Evolutionary conservation across 2,113 vertebrate species (phyloP), one percentile per base, ranked within the genome.

Genomic region (Silurus glanis): DNA sequence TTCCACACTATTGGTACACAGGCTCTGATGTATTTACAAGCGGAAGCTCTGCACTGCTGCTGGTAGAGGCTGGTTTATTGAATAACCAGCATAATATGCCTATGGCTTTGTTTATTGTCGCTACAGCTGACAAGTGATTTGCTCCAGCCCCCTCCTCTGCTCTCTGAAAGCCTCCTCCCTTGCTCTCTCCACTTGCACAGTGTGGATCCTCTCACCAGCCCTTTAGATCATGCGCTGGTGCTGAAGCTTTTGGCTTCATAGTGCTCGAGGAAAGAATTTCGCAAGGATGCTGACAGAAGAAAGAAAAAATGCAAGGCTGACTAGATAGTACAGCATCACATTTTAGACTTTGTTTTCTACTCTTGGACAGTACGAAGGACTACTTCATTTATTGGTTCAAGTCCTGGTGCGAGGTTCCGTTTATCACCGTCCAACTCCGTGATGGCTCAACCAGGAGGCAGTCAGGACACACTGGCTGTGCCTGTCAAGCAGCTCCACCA

Each of bases 391-490:
- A 55, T 56, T 59, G 58, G n/a, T 58, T 21, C 25, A 71, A 59
- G 28, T 67, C 19, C 51, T 76, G 72, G 59, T 67, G 14, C 23
- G 6, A 17, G 53, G 61, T 45, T 8, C n/a, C 0, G 37, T 21
- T 80, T 55, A 71, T 28, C 62, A 28, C 4, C 10, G 6, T 37
- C n/a, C 25, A 83, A 69, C 21, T 53, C 74, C 90, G 91, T 89
- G 84, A 96, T 96, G 96, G 95, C 95, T 93, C 93, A 96, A 90
- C 93, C 93, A 87, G 91, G 90, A 75, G 83, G 94, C 87, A 95
- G 92, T 90, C 92, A 92, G 0, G 95, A 95, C 88, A 94, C 91
- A 37, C 90, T 95, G 72, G 83, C 91, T 28, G 91, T 95, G 74
- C 92, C 95, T 47, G 93, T 94, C 83, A 93, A 92, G 91, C 94